Conservation (phyloP, 2,113 vertebrate species). For the Oplegnathus fasciatus region DNA sequence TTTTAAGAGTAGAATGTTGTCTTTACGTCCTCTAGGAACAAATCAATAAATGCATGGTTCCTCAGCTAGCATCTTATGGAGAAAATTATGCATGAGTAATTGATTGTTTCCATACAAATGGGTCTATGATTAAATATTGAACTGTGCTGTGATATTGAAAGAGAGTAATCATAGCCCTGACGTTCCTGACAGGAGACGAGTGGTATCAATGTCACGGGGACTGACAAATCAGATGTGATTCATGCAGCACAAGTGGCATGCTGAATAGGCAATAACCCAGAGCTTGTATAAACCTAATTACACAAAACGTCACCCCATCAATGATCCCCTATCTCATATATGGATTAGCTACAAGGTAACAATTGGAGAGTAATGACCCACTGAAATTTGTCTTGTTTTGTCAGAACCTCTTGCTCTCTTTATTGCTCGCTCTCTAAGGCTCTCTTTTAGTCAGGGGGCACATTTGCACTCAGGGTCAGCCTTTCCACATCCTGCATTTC, state of each 20-base stretch:
- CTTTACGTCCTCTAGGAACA: too few relatives aligned
- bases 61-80: not conserved
- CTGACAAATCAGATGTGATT: conserved; percentile 62
- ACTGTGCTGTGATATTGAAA: conserved; percentile 32
- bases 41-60: not conserved
- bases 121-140: conserved; percentile 63
- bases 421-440: conserved; percentile 22
- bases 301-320: conserved; percentile 61
- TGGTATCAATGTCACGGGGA: conserved; percentile 32
- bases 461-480: conserved; percentile 63
- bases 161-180: conserved; percentile 55
- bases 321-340: conserved; percentile 64
- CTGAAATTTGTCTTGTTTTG: conserved; percentile 67
- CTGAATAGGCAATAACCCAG: conserved; percentile 68
- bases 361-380: conserved; percentile 70
- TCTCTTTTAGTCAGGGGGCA: conserved; percentile 48
- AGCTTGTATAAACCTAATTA: conserved; percentile 77
- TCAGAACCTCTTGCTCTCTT: conserved; percentile 57
- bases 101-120: conserved; percentile 57
- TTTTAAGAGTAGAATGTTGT: conserved; percentile 2
- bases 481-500: conserved; percentile 65
- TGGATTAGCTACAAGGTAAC: conserved; percentile 72
- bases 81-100: conserved; percentile 36
- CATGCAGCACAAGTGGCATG: conserved; percentile 47
- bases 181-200: conserved; percentile 49